Percentiles rank a stretch among this genome's conserved stretches.
These are phyloP conservation scores for Crioceris asparagi DNA, from an alignment of 2,888 invertebrate species.

Conservation along the genomic window DNA sequence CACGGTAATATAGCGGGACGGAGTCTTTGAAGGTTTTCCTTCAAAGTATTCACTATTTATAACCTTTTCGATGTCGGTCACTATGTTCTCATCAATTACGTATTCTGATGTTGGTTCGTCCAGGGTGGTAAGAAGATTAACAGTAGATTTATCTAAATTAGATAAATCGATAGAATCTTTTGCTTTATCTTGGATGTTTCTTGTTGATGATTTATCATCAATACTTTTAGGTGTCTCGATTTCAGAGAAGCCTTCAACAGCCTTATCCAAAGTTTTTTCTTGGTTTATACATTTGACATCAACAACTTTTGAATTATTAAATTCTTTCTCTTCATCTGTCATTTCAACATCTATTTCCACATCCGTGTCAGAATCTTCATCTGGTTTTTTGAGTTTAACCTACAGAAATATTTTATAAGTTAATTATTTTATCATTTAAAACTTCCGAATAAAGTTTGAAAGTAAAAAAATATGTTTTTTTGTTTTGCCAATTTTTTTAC, in stretches of 20 bases:
- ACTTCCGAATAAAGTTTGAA: background rate
- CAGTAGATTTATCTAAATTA: conserved; percentile 20
- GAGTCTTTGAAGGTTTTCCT: conserved; percentile 44
- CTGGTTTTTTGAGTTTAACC: conserved; percentile 32
- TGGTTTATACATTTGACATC: too few species aligned
- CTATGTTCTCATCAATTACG: conserved; percentile 31
- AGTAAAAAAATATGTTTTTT: background rate
- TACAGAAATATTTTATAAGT: conserved; percentile 18
- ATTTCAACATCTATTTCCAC: conserved; percentile 52
- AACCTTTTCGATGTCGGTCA: conserved; percentile 44
- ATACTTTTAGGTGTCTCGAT: too few species aligned
- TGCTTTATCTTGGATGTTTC: background rate
- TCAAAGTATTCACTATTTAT: conserved; percentile 48
- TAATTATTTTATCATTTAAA: background rate
- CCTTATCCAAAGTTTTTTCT: too few species aligned
- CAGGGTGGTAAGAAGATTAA: conserved; percentile 28
- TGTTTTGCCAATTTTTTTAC: conserved; percentile 5
- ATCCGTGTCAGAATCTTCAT: conserved; percentile 36
- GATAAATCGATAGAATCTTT: conserved; percentile 17
- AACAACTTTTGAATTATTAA: too few species aligned
- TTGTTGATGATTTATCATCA: too few species aligned
- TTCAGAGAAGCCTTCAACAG: too few species aligned
- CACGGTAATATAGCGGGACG: conserved; percentile 44
- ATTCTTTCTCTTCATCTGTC: conserved; percentile 36
- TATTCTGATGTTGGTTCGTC: conserved; percentile 41